phyloP scores from a whole-genome alignment of 2,797 vertebrate species.

The Cuculus canorus region DNA sequence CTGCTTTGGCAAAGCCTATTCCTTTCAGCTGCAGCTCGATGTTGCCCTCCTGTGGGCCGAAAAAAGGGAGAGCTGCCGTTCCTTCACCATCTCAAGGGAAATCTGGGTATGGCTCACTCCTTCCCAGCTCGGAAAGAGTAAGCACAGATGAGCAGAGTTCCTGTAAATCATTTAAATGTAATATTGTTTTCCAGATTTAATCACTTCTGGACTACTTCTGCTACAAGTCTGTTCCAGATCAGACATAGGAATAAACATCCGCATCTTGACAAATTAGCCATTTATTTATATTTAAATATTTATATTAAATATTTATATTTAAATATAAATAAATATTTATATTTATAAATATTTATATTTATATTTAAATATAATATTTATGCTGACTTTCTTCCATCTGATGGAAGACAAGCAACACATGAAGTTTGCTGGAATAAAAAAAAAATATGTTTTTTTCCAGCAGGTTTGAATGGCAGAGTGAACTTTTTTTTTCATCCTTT shows the following conservation, averaged over 20 bases:
- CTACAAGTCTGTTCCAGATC: background rate
- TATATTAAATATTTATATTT: no score
- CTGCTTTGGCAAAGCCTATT: conserved; percentile 9
- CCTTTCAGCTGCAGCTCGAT: conserved; percentile 69
- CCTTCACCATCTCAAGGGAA: background rate
- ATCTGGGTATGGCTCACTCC: background rate
- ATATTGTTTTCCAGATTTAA: background rate
- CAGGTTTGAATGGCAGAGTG: background rate
- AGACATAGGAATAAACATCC: background rate
- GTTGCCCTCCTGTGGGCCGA: conserved; percentile 79
- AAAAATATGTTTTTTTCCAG: background rate
- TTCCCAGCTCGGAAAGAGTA: background rate
- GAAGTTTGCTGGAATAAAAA: background rate
- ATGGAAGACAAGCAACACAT: background rate
- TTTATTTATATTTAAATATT: no score
- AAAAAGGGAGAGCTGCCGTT: background rate
- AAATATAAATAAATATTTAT: no score
- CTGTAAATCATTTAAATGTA: background rate
- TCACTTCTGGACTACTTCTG: background rate
- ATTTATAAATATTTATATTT: no score
- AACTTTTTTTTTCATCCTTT: background rate
- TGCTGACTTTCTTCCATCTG: background rate
- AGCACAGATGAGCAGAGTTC: background rate
- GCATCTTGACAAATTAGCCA: background rate
- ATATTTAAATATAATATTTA: background rate